Evolutionary conservation across 2,113 vertebrate genomes (phyloP), one percentile per base, ranked within the genome.

Genomic region (Sturnus vulgaris): DNA sequence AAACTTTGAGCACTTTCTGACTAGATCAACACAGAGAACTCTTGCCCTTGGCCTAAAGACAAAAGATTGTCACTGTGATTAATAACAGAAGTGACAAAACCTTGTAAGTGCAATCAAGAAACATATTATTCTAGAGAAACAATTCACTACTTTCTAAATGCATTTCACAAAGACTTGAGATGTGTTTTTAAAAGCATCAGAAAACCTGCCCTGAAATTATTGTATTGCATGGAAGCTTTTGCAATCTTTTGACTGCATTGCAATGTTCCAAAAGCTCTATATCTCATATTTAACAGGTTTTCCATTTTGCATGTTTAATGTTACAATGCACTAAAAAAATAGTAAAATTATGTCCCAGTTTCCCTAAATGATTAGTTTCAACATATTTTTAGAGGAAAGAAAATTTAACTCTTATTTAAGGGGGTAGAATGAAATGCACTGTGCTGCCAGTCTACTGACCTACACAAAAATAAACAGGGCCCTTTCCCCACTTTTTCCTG

Each of bases 81-180:
- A 98, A 99, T 98, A 98, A 98, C 97, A 98, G 94, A 98, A 98
- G 98, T 98, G 98, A 98, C 97, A 98, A 98, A 98, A 98, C 95
- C 97, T 98, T 97, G 95, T 98, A 98, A 98, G 98, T 98, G 98
- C 98, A 98, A 96, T 98, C 98, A 99, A 98, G 98, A 98, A 98
- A 96, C 94, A 92, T 77, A 86, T 50, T 70, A 88, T 96, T 95
- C 84, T 76, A 81, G 66, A 83, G 72, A 96, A 88, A 97, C 56
- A 96, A 92, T 97, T 97, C 56, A 68, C 89, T 92, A 88, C 92
- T 60, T 96, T 68, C 61, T 95, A 96, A 96, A 97, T 89, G 77
- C 65, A 86, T 88, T 95, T 94, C 83, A 92, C 14, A 76, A 69
- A 86, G 75, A 10, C 40, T 69, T 81, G 63, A 95, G 66, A 96